These are phyloP conservation scores for Nemurella pictetii DNA, from an alignment of 2,888 invertebrate species.

Conservation along the genomic window DNA sequence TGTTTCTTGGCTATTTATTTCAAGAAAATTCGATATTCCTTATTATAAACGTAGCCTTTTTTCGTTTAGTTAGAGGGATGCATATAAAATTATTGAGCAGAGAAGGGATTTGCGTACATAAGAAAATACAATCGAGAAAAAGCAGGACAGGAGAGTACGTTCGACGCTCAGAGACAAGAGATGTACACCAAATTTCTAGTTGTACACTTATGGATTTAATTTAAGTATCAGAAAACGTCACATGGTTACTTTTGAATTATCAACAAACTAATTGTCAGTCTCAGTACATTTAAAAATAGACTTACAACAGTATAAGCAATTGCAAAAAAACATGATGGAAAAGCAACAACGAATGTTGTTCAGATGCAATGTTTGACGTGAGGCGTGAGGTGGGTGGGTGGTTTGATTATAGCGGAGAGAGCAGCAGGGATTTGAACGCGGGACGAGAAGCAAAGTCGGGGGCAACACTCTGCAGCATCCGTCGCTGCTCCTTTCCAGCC, in stretches of 20 bases:
- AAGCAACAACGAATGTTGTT: too few relatives aligned
- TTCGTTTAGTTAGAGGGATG: not conserved
- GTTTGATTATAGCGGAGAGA: conserved; percentile 8
- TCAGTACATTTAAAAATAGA: too few relatives aligned
- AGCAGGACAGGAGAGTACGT: conserved; percentile 28
- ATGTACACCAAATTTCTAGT: too few relatives aligned
- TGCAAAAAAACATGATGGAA: too few relatives aligned
- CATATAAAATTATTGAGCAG: too few relatives aligned
- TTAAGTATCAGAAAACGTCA: too few relatives aligned
- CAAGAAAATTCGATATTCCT: not conserved
- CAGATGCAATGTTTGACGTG: not conserved
- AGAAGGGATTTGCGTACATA: not conserved
- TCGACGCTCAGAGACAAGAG: not conserved
- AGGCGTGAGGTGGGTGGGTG: not conserved
- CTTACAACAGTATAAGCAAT: too few relatives aligned
- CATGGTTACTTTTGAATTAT: too few relatives aligned
- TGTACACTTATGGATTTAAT: too few relatives aligned
- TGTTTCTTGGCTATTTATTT: not conserved
- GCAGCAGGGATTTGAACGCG: conserved; percentile 35
- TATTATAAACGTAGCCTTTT: not conserved
- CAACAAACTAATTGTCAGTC: too few relatives aligned
- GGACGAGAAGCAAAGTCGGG: conserved; percentile 31
- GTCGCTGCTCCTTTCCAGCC: not conserved
- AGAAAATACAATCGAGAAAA: not conserved
- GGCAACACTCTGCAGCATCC: not conserved